Conservation (phyloP, 2,797 vertebrate genomes). For the Crypturellus tataupa region DNA sequence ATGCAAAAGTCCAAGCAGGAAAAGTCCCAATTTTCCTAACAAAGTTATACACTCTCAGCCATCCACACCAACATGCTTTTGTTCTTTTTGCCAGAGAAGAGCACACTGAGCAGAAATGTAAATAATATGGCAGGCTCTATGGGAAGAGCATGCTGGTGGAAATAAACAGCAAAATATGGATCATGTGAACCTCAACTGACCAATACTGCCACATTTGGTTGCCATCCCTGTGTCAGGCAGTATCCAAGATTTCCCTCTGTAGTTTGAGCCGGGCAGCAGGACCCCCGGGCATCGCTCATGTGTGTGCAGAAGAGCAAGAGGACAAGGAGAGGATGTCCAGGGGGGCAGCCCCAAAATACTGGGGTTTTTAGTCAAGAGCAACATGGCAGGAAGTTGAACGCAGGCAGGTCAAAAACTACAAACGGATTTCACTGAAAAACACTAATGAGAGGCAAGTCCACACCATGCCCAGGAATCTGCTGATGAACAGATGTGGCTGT, state of each 20-base stretch:
- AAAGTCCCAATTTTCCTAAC: conserved; percentile 41
- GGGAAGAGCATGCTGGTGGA: background rate
- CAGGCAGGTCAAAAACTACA: background rate
- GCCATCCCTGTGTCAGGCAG: background rate
- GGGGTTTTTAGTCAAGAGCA: background rate
- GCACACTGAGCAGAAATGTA: conserved; percentile 25
- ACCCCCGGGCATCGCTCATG: background rate
- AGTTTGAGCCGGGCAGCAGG: background rate
- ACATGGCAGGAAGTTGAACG: background rate
- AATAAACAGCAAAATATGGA: background rate
- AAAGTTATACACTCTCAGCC: conserved; percentile 45
- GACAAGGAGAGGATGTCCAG: background rate
- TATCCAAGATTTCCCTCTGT: background rate
- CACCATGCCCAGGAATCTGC: background rate
- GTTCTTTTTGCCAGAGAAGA: conserved; percentile 43
- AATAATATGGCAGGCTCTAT: background rate
- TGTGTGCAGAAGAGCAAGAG: background rate
- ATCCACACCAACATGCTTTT: conserved; percentile 39
- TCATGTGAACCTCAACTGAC: background rate
- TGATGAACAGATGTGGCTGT: background rate
- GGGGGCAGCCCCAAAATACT: background rate
- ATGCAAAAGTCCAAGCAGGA: conserved; percentile 49
- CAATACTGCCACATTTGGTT: conserved; percentile 1
- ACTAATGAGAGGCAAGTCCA: background rate
- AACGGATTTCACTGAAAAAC: background rate